A percentile compares a stretch with the other conserved stretches of the same genome.
phyloP scores from a whole-genome alignment of 2,888 invertebrate genomes.

The Himalopsyche anomala region DNA sequence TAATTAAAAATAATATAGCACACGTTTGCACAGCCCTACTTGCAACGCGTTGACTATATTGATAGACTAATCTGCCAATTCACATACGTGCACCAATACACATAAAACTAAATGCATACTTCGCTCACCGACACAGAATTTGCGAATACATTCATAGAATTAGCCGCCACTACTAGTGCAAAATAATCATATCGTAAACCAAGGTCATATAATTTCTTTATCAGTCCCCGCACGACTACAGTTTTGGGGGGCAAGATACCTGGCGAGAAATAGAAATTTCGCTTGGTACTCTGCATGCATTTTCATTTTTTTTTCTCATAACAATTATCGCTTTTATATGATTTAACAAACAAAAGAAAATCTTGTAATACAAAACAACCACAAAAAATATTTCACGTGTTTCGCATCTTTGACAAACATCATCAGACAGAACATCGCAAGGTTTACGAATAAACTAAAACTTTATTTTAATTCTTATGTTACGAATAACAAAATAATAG shows the following conservation, averaged over 20 bases:
- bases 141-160: conserved; percentile 19
- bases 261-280: neutral
- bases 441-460: too few species aligned
- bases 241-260: conserved; percentile 48
- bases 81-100: conserved; percentile 47
- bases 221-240: conserved; percentile 53
- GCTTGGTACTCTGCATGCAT: neutral
- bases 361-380: too few species aligned
- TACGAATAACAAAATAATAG: too few species aligned
- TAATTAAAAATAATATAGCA: neutral
- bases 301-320: too few species aligned
- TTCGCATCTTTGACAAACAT: too few species aligned
- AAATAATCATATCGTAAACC: conserved; percentile 48
- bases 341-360: too few species aligned
- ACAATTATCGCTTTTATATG: too few species aligned
- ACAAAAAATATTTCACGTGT: too few species aligned
- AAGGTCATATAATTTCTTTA: conserved; percentile 63
- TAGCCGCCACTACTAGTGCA: conserved; percentile 47
- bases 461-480: too few species aligned
- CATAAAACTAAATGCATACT: conserved; percentile 50
- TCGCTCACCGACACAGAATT: conserved; percentile 38
- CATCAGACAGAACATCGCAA: too few species aligned
- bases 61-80: conserved; percentile 30
- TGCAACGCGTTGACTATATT: conserved; percentile 20
- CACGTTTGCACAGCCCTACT: neutral